Evolutionary conservation across 2,113 vertebrate genomes (phyloP), one percentile per base, ranked within the genome.

Genomic region (Lycaon pictus): DNA sequence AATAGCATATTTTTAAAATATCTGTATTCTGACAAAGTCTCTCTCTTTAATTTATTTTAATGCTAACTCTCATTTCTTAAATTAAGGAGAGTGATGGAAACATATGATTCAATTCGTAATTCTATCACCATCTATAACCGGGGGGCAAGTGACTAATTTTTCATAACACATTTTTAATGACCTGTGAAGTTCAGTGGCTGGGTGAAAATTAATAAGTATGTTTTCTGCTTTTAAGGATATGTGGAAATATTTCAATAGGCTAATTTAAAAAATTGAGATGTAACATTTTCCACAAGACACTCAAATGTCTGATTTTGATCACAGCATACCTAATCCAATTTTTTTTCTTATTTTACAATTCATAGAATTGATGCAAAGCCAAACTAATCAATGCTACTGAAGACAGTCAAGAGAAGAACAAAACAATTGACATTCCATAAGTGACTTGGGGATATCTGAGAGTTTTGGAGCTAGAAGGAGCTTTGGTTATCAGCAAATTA

Each of bases 121-220:
- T 89, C 55, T 67, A 27, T 80, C 56, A 63, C 65, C 60, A 25
- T 56, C 37, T 76, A 27, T 95, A 72, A 92, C 7, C 16, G 6
- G 11, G 16, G 16, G 23, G 13, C 51, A 87, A 92, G 27, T 58
- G 84, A 89, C 43, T 82, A 93, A 88, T 62, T 91, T 95, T 82
- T 95, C 58, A 60, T 16, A 58, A 71, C 72, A 96, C 65, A 92
- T 80, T 96, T 81, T 94, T 90, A 71, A 90, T 96, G 81, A 95
- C 32, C 55, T 84, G 72, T 84, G 37, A 96, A 93, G 16, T 69
- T 94, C 35, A 92, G 35, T 32, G 83, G 12, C 56, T 93, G 12
- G 5, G 53, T 63, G 48, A 74, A 84, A 58, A 90, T 96, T 85
- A 89, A 8, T 74, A 91, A 77, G 13, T 60, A 1, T 88, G 65